Conservation (phyloP, 2,113 vertebrate species). For the Oreochromis tanganicae region DNA sequence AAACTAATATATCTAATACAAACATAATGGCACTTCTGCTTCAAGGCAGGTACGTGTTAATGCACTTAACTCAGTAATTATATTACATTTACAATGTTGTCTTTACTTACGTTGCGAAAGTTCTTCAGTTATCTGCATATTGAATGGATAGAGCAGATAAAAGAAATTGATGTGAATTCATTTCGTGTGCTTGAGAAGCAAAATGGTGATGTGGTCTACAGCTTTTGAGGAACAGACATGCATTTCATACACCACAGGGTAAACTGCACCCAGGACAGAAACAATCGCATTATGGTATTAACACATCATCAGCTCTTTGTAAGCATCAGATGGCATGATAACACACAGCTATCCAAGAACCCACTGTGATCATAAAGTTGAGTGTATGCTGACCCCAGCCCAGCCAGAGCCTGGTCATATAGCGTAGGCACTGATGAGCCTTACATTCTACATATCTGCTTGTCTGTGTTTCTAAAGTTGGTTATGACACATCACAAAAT, state of each 20-base stretch:
- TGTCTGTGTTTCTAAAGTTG: not conserved
- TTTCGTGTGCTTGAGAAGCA: not conserved
- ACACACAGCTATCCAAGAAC: not conserved
- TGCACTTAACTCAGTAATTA: not conserved
- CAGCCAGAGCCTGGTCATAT: not conserved
- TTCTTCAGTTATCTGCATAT: not conserved
- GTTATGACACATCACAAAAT: not conserved
- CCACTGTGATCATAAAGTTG: not conserved
- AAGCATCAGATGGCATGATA: not conserved
- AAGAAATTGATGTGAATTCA: not conserved
- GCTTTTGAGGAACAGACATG: not conserved
- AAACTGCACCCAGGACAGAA: not conserved
- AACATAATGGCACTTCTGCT: not conserved
- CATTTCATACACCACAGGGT: not conserved
- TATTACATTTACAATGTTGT: not conserved
- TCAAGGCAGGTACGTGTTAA: not conserved
- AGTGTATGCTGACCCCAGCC: not conserved
- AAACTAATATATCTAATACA: not conserved
- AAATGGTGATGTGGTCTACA: not conserved
- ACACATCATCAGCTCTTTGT: not conserved
- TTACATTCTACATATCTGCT: not conserved
- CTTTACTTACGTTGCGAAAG: not conserved
- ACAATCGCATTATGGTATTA: not conserved
- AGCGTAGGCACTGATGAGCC: not conserved
- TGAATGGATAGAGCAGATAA: accelerated